Conservation (phyloP, 1,140 invertebrate species). For the Battus philenor region DNA sequence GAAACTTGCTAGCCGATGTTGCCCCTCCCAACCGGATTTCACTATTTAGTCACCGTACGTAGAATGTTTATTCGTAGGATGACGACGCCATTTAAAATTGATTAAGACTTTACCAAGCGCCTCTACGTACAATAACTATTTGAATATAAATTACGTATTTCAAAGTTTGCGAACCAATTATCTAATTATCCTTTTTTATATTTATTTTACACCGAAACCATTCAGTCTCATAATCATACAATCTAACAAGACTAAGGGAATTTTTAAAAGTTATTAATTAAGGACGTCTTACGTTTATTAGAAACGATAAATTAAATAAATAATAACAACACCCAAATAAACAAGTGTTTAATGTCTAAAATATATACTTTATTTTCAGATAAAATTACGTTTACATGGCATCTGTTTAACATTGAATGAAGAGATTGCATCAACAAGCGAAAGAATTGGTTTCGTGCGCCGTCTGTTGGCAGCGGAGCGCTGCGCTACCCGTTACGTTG, state of each 20-base stretch:
- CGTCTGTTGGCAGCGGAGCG: slow-evolving; percentile 26
- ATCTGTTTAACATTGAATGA: slow-evolving; percentile 33
- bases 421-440: slow-evolving; percentile 29
- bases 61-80: slow-evolving; percentile 30
- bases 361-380: neutral
- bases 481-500: slow-evolving; percentile 50
- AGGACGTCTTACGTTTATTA: too few relatives aligned
- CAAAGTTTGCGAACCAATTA: too few relatives aligned
- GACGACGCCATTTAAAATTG: slow-evolving; percentile 9
- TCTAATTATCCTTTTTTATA: too few relatives aligned
- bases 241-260: too few relatives aligned
- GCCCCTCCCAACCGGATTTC: slow-evolving; percentile 53
- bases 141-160: too few relatives aligned
- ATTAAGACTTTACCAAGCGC: neutral
- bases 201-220: too few relatives aligned
- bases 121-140: too few relatives aligned
- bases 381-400: slow-evolving; percentile 1
- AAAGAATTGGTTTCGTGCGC: slow-evolving; percentile 13
- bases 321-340: too few relatives aligned
- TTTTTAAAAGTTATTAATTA: too few relatives aligned
- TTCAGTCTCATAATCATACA: too few relatives aligned
- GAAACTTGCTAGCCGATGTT: slow-evolving; percentile 62
- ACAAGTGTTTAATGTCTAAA: too few relatives aligned
- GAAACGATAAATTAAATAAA: too few relatives aligned
- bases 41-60: slow-evolving; percentile 54